Conservation (phyloP, 2,113 vertebrate species). For the Muntiacus reevesi region DNA sequence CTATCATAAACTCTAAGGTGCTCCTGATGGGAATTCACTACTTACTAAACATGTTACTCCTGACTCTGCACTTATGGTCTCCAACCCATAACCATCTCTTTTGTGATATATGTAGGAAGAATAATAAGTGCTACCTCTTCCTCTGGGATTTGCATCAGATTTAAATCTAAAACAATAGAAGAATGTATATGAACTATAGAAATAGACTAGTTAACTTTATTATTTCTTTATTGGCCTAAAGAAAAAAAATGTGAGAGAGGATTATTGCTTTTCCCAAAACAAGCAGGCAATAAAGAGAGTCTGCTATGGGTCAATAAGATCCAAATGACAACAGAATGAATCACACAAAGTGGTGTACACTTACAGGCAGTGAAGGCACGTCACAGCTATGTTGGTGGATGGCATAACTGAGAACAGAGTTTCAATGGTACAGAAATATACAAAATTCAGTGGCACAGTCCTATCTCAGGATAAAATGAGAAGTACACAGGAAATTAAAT, state of each 20-base stretch:
- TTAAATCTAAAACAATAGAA: not conserved
- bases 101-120: not conserved
- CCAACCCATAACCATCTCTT: not conserved
- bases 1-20: not conserved
- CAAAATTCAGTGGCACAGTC: not conserved
- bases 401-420: not conserved
- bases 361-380: not conserved
- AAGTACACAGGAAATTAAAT: not conserved
- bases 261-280: not conserved
- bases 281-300: not conserved
- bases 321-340: conserved; percentile 9
- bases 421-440: not conserved
- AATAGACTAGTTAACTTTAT: not conserved
- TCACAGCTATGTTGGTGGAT: not conserved
- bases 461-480: not conserved
- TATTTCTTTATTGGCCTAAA: not conserved
- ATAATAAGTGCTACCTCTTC: not conserved
- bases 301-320: not conserved
- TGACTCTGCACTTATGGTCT: not conserved
- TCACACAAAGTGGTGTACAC: not conserved
- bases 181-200: not conserved
- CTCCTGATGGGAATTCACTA: not conserved
- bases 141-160: not conserved
- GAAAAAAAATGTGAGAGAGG: not conserved
- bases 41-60: not conserved